Percentiles rank a stretch among this genome's conserved stretches.
Evolutionary conservation across 2,113 vertebrate genomes (phyloP).

Genomic region (Crotalus helleri): DNA sequence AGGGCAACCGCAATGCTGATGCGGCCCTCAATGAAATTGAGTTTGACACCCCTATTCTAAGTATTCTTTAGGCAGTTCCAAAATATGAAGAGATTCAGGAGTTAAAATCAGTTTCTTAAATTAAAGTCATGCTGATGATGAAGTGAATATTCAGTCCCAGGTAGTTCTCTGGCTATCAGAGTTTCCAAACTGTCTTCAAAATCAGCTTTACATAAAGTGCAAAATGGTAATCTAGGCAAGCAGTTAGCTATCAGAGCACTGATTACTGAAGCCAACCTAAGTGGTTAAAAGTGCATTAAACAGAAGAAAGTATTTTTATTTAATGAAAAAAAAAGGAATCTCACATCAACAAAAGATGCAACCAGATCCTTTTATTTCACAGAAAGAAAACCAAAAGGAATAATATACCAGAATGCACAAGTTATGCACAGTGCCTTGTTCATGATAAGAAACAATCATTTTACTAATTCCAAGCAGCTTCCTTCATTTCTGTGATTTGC

Average conservation of each 20-base stretch:
- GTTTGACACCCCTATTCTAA: not conserved
- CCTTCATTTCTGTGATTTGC: not conserved
- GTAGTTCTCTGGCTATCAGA: not conserved
- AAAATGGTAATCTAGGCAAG: not conserved
- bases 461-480: not conserved
- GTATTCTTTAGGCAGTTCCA: not conserved
- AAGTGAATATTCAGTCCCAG: not conserved
- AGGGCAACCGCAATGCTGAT: too few relatives aligned
- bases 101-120: not conserved
- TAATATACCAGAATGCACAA: not conserved
- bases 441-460: not conserved
- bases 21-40: too few relatives aligned
- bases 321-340: not conserved
- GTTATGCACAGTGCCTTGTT: not conserved
- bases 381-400: not conserved
- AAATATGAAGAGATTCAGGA: not conserved
- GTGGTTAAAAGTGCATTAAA: not conserved
- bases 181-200: not conserved
- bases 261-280: not conserved
- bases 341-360: not conserved
- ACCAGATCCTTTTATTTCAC: not conserved
- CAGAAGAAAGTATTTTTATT: not conserved
- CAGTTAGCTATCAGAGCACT: not conserved
- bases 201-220: not conserved
- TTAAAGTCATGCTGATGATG: not conserved